Percentiles rank a stretch among this genome's conserved stretches.
These are phyloP conservation scores for Borostomias antarcticus DNA, from an alignment of 2,797 vertebrate genomes.

Conservation along the genomic window DNA sequence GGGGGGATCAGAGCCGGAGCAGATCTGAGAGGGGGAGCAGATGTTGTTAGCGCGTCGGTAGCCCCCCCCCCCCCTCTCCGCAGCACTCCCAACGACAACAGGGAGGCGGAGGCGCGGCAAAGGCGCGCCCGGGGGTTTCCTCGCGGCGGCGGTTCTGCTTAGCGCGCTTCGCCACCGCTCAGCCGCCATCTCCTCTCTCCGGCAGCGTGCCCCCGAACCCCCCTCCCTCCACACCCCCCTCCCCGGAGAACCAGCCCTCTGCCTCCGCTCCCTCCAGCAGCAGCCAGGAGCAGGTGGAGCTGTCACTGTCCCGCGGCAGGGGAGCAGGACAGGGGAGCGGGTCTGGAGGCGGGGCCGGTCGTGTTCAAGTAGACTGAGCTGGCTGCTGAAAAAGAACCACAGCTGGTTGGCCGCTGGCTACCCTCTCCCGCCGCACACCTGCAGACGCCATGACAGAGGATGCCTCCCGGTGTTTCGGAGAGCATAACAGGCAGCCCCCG, in stretches of 20 bases:
- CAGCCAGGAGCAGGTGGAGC: background rate
- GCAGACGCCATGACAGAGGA: conserved; percentile 1
- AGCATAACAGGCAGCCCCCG: conserved; percentile 3
- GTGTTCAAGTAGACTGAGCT: no score
- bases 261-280: background rate
- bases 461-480: background rate
- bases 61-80: background rate
- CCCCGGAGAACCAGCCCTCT: background rate
- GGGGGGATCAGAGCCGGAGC: no score
- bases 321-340: background rate
- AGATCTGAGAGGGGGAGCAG: no score
- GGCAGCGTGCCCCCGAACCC: background rate
- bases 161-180: background rate
- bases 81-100: background rate
- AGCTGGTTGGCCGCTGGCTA: conserved; percentile 2
- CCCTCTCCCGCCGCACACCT: background rate
- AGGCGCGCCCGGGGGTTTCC: background rate
- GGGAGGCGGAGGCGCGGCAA: background rate
- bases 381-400: background rate
- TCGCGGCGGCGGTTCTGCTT: background rate
- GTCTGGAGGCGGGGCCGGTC: background rate
- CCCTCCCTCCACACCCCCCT: no score
- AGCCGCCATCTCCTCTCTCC: background rate
- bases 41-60: no score
- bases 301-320: background rate